Conservation (phyloP, 2,888 invertebrate genomes). For the Doris montereyensis region DNA sequence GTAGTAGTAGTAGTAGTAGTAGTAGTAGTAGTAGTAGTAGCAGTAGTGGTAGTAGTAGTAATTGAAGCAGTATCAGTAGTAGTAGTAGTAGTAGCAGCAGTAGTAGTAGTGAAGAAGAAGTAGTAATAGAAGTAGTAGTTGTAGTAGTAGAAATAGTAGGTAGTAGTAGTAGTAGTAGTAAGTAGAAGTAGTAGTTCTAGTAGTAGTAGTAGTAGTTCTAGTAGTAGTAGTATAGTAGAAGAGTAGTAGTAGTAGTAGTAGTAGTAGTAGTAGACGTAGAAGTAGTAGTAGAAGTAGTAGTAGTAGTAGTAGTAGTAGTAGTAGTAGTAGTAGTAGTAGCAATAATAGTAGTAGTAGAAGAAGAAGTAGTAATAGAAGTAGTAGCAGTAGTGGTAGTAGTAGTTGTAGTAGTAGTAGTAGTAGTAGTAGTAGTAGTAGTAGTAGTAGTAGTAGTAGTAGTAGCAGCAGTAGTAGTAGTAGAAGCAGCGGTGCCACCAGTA, state of each 20-base stretch:
- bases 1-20: not conserved
- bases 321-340: not conserved
- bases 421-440: not conserved
- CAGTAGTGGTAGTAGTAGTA: not conserved
- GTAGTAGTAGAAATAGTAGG: not conserved
- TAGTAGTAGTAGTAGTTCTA: not conserved
- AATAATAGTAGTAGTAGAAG: not conserved
- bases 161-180: not conserved
- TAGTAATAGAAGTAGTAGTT: not conserved
- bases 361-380: not conserved
- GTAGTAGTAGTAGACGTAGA: not conserved
- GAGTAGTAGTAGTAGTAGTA: not conserved
- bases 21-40: not conserved
- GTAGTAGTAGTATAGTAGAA: too few species aligned
- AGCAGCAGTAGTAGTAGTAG: not conserved
- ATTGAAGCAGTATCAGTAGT: not conserved
- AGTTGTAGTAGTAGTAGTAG: not conserved
- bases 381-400: not conserved
- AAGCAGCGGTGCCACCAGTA: not conserved
- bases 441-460: not conserved
- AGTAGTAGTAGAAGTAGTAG: not conserved
- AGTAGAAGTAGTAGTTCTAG: not conserved
- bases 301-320: not conserved
- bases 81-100: not conserved
- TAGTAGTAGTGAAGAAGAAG: not conserved